phyloP scores from a whole-genome alignment of 2,797 vertebrate species.

The Liparis tanakae region DNA sequence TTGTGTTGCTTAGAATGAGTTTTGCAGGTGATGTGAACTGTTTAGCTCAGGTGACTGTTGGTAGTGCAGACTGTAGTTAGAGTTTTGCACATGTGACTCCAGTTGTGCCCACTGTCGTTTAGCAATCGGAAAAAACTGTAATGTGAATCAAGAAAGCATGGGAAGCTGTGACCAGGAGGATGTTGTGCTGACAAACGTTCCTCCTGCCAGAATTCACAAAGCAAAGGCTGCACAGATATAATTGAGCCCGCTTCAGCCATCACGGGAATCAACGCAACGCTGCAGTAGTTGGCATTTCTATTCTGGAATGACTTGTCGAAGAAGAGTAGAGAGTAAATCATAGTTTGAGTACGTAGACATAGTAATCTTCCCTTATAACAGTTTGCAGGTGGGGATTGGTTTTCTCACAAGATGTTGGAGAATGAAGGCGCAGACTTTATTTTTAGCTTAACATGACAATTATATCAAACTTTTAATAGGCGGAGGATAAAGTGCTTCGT shows the following conservation, averaged over 20 bases:
- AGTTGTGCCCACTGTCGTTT: no score
- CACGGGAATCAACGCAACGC: not conserved
- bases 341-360: not conserved
- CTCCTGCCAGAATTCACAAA: constrained; percentile 1
- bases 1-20: no score
- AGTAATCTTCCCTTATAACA: not conserved
- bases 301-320: not conserved
- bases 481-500: not conserved
- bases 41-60: no score
- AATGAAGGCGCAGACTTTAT: not conserved
- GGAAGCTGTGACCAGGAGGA: not conserved
- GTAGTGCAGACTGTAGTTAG: no score
- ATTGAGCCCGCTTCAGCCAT: not conserved
- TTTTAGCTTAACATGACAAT: constrained; percentile 9
- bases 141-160: not conserved
- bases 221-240: constrained; percentile 5
- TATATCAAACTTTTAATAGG: not conserved
- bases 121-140: no score
- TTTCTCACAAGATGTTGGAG: not conserved
- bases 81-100: no score
- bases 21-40: no score
- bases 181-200: not conserved
- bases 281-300: not conserved
- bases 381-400: not conserved
- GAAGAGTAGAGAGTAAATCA: not conserved